phyloP scores from a whole-genome alignment of 2,888 invertebrate species.

The Bruchidius siliquastri region DNA sequence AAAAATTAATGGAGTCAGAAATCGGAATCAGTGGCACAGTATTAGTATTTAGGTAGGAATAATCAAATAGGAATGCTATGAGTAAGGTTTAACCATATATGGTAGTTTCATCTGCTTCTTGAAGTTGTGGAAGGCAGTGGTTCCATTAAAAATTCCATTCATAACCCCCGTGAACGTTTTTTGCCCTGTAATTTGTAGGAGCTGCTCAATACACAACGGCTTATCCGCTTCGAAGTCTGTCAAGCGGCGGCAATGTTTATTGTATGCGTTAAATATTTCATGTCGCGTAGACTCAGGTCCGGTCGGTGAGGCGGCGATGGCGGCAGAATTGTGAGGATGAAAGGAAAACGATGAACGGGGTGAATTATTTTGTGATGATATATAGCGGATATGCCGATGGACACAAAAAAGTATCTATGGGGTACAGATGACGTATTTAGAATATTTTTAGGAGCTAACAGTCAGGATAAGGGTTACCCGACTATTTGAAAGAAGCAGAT shows the following conservation, averaged over 20 bases:
- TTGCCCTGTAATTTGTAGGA: slow-evolving; percentile 10
- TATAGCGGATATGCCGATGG: not conserved
- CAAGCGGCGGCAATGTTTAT: slow-evolving; percentile 34
- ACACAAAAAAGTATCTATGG: not conserved
- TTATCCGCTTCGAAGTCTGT: slow-evolving; percentile 3
- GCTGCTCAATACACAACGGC: slow-evolving; percentile 2
- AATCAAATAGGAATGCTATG: too few species aligned
- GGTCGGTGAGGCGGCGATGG: not conserved
- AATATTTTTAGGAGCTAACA: too few species aligned
- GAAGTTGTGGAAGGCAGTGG: not conserved
- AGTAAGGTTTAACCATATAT: too few species aligned
- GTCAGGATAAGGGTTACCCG: slow-evolving; percentile 4
- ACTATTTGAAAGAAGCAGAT: too few species aligned
- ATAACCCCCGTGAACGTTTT: not conserved
- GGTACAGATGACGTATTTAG: not conserved
- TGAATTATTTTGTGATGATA: not conserved
- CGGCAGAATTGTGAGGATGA: slow-evolving; percentile 3
- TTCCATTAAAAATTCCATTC: not conserved
- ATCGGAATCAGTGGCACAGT: too few species aligned
- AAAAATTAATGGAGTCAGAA: too few species aligned
- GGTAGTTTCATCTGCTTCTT: not conserved
- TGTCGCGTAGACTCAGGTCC: slow-evolving; percentile 36
- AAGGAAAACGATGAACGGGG: not conserved
- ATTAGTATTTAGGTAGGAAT: too few species aligned
- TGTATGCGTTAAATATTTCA: slow-evolving; percentile 46